phyloP scores from a whole-genome alignment of 2,888 invertebrate genomes.

The Lepidochrysops patricia region DNA sequence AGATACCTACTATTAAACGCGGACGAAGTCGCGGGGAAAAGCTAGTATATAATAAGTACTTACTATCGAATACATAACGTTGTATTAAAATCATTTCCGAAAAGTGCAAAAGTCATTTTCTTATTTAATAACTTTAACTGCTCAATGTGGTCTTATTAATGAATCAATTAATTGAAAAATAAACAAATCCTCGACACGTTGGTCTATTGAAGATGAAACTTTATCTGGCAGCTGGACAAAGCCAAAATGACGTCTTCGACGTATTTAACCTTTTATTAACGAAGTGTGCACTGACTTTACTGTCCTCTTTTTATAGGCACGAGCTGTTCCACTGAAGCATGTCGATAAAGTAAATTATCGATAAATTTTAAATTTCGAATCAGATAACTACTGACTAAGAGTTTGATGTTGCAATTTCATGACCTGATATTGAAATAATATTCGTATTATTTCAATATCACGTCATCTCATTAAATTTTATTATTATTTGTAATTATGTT shows the following conservation, averaged over 20 bases:
- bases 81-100: too few relatives aligned
- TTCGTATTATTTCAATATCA: too few relatives aligned
- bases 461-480: not conserved
- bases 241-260: conserved; percentile 48
- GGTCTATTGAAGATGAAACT: conserved; percentile 26
- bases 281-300: conserved; percentile 56
- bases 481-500: not conserved
- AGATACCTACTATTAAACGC: too few relatives aligned
- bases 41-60: too few relatives aligned
- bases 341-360: conserved; percentile 15
- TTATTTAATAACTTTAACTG: not conserved
- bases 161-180: conserved; percentile 14
- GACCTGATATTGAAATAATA: too few relatives aligned
- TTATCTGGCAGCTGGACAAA: conserved; percentile 29
- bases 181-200: conserved; percentile 13
- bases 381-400: not conserved
- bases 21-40: too few relatives aligned
- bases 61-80: too few relatives aligned
- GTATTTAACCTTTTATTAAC: conserved; percentile 65
- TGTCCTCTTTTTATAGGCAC: conserved; percentile 60
- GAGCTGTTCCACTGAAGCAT: conserved; percentile 44
- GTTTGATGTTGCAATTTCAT: not conserved
- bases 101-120: not conserved
- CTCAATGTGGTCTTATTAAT: not conserved
- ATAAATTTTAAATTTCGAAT: conserved; percentile 6